Evolutionary conservation across 2,888 invertebrate genomes (phyloP).

Genomic region (Phymatocera aterrima): DNA sequence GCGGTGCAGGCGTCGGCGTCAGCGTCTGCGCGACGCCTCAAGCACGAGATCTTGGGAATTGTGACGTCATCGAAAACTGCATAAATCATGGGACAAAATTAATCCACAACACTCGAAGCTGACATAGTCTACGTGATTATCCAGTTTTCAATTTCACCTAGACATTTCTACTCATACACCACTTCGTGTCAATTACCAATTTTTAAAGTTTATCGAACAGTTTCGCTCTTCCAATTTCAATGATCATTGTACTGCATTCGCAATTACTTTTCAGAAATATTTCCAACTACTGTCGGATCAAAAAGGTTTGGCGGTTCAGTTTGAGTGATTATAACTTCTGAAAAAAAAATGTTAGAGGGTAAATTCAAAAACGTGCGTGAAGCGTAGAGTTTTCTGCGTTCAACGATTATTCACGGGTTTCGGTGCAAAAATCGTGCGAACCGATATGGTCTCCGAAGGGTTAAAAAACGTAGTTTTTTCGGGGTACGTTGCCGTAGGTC

Average conservation of each 20-base stretch:
- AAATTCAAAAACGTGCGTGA: too few relatives aligned
- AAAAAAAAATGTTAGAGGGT: too few relatives aligned
- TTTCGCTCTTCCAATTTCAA: background rate
- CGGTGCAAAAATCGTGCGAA: too few relatives aligned
- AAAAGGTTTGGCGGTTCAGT: too few relatives aligned
- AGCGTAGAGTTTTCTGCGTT: too few relatives aligned
- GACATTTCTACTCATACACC: background rate
- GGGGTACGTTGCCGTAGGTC: too few relatives aligned
- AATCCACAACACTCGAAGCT: background rate
- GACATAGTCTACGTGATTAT: background rate
- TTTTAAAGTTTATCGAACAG: background rate
- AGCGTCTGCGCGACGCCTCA: slow-evolving; percentile 56
- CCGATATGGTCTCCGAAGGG: too few relatives aligned
- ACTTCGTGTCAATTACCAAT: background rate
- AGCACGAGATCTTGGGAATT: slow-evolving; percentile 11
- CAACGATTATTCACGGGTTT: too few relatives aligned
- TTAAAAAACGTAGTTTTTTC: too few relatives aligned
- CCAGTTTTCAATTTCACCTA: background rate
- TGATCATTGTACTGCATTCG: background rate
- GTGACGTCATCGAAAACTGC: slow-evolving; percentile 38
- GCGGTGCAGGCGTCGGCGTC: slow-evolving; percentile 58
- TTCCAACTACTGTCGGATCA: too few relatives aligned
- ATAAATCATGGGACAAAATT: background rate
- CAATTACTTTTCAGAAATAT: background rate
- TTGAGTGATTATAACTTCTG: too few relatives aligned